phyloP scores from a whole-genome alignment of 37 sponge, comb jelly and placozoan genomes.

The Lycopodina hypogea region DNA sequence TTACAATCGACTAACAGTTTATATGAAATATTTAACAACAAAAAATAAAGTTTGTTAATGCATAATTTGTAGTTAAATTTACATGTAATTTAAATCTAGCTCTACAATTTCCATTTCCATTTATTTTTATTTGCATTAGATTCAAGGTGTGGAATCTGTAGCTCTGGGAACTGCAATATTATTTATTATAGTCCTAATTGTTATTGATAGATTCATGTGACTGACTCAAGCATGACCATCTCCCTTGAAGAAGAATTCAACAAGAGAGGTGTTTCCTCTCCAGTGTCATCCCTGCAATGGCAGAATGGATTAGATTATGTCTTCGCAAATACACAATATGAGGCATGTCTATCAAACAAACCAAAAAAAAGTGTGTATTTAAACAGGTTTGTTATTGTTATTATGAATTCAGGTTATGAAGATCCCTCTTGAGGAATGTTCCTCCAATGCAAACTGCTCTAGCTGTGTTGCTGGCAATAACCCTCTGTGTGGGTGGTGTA shows the following conservation, averaged over 20 bases:
- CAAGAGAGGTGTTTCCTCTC: constrained; percentile 16
- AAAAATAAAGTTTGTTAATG: too few relatives aligned
- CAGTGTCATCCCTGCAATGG: constrained; percentile 28
- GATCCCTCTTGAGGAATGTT: constrained; percentile 58
- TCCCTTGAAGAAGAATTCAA: background rate
- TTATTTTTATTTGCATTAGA: too few relatives aligned
- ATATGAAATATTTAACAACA: too few relatives aligned
- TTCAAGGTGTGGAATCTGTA: too few relatives aligned
- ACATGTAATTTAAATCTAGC: too few relatives aligned
- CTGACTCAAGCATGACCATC: too few relatives aligned
- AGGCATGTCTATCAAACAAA: background rate
- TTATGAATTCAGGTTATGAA: constrained; percentile 26
- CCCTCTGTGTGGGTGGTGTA: constrained; percentile 92
- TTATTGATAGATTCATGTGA: too few relatives aligned
- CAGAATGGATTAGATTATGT: constrained; percentile 49
- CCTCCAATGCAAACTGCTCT: constrained; percentile 40
- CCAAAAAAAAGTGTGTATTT: background rate
- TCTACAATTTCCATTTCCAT: too few relatives aligned
- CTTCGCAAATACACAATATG: constrained; percentile 20
- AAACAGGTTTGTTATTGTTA: background rate
- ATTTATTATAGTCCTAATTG: too few relatives aligned
- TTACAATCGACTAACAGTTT: too few relatives aligned
- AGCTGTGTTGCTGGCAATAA: constrained; percentile 36
- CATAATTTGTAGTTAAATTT: too few relatives aligned
- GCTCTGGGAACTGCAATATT: too few relatives aligned